Conservation (phyloP, 2,113 vertebrate species). For the Mobula hypostoma region DNA sequence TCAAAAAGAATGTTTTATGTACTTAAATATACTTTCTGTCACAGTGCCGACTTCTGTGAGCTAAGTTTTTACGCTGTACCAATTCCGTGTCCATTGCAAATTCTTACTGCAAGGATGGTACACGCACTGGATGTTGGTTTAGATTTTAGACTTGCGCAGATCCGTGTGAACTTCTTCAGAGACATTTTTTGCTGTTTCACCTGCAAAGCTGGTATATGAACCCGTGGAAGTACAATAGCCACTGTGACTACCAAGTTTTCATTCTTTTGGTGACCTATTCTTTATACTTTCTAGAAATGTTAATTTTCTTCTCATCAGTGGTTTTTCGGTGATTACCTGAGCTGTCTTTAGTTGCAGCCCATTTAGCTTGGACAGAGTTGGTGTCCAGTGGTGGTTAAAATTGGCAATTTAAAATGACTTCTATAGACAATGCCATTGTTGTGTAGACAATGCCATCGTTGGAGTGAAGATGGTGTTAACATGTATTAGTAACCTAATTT, state of each 20-base stretch:
- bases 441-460: neutral
- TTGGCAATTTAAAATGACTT: neutral
- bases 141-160: neutral
- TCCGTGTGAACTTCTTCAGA: neutral
- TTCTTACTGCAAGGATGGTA: neutral
- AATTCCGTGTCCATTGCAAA: no score
- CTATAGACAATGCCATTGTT: neutral
- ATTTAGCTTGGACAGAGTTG: neutral
- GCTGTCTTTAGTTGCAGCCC: no score
- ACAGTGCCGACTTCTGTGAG: neutral
- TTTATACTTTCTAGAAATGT: neutral
- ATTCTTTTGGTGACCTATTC: neutral
- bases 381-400: neutral
- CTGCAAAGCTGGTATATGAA: neutral
- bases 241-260: neutral
- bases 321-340: neutral
- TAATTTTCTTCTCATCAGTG: neutral
- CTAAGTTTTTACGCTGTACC: neutral
- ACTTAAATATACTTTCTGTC: neutral
- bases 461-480: neutral
- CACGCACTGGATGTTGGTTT: neutral
- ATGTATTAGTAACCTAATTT: neutral
- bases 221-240: neutral
- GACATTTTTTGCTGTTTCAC: neutral
- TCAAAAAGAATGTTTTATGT: no score